Conservation (phyloP, 2,888 invertebrate genomes). For the Lepidochitona cinerea region DNA sequence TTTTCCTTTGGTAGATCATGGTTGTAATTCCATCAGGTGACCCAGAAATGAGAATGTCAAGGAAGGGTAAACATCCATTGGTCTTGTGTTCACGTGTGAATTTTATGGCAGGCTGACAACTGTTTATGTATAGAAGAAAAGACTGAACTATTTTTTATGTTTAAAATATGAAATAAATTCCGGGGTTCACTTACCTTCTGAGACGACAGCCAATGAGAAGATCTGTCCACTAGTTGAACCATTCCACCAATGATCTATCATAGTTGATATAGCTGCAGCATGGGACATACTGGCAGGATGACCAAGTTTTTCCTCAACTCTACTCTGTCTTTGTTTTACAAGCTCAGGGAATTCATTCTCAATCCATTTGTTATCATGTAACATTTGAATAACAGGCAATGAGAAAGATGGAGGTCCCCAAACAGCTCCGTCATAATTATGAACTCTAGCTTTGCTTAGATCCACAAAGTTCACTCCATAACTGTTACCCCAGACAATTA, state of each 20-base stretch:
- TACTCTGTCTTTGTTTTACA: conserved; percentile 36
- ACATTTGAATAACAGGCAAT: conserved; percentile 57
- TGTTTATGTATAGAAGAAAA: too few relatives aligned
- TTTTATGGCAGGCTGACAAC: too few relatives aligned
- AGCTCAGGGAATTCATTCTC: conserved; percentile 55
- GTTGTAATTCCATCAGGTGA: too few relatives aligned
- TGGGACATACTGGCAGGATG: conserved; percentile 45
- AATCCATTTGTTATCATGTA: conserved; percentile 66
- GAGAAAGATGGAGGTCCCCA: conserved; percentile 67
- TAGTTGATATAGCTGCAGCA: conserved; percentile 51
- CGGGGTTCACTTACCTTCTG: conserved; percentile 62
- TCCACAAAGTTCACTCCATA: neutral
- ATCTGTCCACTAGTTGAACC: conserved; percentile 61
- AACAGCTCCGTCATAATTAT: conserved; percentile 66
- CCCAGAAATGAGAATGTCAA: too few relatives aligned
- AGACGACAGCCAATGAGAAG: conserved; percentile 62
- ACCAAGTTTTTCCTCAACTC: conserved; percentile 36
- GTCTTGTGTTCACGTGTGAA: too few relatives aligned
- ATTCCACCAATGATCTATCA: conserved; percentile 61
- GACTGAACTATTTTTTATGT: neutral
- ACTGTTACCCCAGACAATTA: conserved; percentile 63
- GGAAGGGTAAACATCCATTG: too few relatives aligned
- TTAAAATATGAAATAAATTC: too few relatives aligned
- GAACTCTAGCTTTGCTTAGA: conserved; percentile 41
- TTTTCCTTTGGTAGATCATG: too few relatives aligned